A percentile compares a stretch with the other conserved stretches of the same genome.
Conservation (phyloP, 2,888 invertebrate genomes). For the Andrena trimmerana region DNA sequence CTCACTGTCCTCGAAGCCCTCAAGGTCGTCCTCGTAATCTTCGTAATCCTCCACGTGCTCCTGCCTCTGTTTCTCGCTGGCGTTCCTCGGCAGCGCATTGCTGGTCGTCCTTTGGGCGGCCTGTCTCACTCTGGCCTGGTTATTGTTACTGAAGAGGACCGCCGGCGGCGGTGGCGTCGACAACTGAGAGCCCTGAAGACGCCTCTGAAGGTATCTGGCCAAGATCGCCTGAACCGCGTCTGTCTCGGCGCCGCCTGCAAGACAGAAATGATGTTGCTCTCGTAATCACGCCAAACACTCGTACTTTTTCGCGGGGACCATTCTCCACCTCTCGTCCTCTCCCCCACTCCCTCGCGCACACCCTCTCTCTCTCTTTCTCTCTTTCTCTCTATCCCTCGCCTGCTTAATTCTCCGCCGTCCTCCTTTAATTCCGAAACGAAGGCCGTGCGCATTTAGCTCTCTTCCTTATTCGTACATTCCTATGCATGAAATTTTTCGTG, state of each 20-base stretch:
- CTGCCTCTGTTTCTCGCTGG: constrained; percentile 68
- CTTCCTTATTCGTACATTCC: constrained; percentile 21
- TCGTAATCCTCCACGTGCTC: constrained; percentile 76
- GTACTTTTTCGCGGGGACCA: constrained; percentile 6
- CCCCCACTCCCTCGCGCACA: background rate
- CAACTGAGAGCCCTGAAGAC: constrained; percentile 77
- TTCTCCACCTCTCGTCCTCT: background rate
- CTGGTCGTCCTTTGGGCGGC: constrained; percentile 57
- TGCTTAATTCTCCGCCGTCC: constrained; percentile 1
- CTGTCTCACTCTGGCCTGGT: constrained; percentile 72
- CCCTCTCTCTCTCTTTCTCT: background rate
- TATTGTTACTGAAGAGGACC: constrained; percentile 76
- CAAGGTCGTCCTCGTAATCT: constrained; percentile 80
- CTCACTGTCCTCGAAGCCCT: constrained; percentile 79
- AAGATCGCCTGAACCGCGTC: constrained; percentile 79
- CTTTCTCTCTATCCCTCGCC: constrained; percentile 2
- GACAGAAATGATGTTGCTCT: constrained; percentile 75
- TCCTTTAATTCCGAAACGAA: constrained; percentile 12
- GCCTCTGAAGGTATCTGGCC: constrained; percentile 79
- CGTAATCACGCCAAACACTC: constrained; percentile 68
- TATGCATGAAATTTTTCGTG: constrained; percentile 53
- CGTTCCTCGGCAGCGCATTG: constrained; percentile 57
- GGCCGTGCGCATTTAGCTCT: background rate
- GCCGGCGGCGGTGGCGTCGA: constrained; percentile 80
- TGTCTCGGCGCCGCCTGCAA: constrained; percentile 77